These are phyloP conservation scores for Spondyliosoma cantharus DNA, from an alignment of 2,797 vertebrate species.

Conservation along the genomic window DNA sequence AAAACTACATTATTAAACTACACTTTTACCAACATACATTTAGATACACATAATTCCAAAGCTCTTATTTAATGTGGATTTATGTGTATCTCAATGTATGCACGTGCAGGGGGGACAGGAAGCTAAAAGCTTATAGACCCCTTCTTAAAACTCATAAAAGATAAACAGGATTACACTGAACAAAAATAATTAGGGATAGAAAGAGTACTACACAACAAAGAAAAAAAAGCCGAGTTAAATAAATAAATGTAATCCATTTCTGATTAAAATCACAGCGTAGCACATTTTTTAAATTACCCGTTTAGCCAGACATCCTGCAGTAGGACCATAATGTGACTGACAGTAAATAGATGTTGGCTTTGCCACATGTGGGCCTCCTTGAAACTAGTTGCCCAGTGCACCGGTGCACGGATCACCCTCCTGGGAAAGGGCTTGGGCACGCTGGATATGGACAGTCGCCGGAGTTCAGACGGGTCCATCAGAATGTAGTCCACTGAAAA, in stretches of 20 bases:
- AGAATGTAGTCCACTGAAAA: slow-evolving; percentile 92
- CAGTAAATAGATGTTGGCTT: slow-evolving; percentile 84
- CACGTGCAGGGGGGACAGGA: neutral
- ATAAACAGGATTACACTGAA: neutral
- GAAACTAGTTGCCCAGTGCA: slow-evolving; percentile 88
- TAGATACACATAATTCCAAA: neutral
- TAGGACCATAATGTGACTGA: slow-evolving; percentile 85
- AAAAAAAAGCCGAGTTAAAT: neutral
- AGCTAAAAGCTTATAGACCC: neutral
- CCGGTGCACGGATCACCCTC: slow-evolving; percentile 87
- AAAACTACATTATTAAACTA: neutral
- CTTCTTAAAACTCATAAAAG: neutral
- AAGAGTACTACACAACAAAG: neutral
- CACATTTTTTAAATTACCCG: slow-evolving; percentile 80
- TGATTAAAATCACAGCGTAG: neutral
- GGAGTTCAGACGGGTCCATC: slow-evolving; percentile 87
- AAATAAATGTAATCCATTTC: slow-evolving; percentile 1
- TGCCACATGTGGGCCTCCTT: slow-evolving; percentile 83
- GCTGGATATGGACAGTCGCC: slow-evolving; percentile 86
- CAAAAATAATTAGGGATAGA: neutral
- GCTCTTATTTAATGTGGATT: too few species aligned
- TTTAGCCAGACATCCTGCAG: slow-evolving; percentile 89
- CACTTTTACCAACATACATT: neutral
- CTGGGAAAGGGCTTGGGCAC: slow-evolving; percentile 84
- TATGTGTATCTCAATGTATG: neutral